Evolutionary conservation across 2,797 vertebrate species (phyloP).

Genomic region (Poecilia picta): DNA sequence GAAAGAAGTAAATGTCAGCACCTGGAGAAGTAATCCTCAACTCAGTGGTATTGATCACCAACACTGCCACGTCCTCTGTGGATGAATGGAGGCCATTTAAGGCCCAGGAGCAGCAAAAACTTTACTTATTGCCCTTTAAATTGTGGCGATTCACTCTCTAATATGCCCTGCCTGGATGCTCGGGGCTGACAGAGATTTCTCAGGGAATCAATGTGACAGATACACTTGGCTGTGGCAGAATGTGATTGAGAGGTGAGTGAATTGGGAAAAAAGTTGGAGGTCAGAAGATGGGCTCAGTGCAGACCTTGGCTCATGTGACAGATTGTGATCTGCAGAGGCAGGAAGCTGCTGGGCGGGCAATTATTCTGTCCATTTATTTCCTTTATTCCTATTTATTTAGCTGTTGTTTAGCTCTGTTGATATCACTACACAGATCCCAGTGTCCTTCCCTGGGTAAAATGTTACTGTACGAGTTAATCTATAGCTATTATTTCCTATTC

Average conservation of each 20-base stretch:
- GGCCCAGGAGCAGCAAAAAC: constrained; percentile 20
- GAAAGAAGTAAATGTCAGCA: constrained; percentile 55
- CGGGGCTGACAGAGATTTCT: constrained; percentile 14
- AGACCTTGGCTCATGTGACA: constrained; percentile 32
- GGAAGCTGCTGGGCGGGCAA: constrained; percentile 30
- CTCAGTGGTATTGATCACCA: constrained; percentile 67
- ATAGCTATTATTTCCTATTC: constrained; percentile 34
- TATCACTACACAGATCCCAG: constrained; percentile 26
- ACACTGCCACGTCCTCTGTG: constrained; percentile 32
- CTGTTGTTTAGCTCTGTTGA: constrained; percentile 26
- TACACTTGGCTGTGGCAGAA: constrained; percentile 35
- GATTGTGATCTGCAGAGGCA: constrained; percentile 39
- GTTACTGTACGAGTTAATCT: constrained; percentile 46
- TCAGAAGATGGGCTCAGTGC: constrained; percentile 2
- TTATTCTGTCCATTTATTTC: constrained; percentile 14
- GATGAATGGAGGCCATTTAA: constrained; percentile 58
- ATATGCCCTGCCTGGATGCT: constrained; percentile 14
- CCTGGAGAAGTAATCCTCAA: constrained; percentile 41
- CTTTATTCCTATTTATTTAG: constrained; percentile 24
- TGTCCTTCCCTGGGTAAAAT: constrained; percentile 25
- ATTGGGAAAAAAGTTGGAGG: constrained; percentile 35
- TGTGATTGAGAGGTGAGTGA: constrained; percentile 42
- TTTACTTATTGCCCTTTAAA: constrained; percentile 56
- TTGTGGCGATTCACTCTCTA: constrained; percentile 31
- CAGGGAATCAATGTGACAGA: constrained; percentile 24